phyloP scores from a whole-genome alignment of 2,888 invertebrate genomes.

The Eledona agricola region DNA sequence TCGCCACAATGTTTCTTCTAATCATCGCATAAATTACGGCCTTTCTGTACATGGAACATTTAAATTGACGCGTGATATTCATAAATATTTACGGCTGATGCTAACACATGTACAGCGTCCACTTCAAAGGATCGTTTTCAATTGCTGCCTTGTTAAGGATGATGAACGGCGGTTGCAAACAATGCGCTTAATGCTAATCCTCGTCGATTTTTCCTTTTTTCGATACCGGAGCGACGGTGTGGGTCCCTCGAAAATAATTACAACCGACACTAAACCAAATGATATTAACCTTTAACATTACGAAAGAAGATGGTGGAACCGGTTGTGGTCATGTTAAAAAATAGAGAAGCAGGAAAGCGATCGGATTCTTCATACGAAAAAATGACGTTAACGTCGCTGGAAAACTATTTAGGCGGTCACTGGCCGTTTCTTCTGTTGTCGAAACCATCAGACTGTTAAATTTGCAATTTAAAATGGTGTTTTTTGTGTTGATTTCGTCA shows the following conservation, averaged over 20 bases:
- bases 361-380: slow-evolving; percentile 2
- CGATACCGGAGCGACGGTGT: too few relatives aligned
- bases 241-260: slow-evolving; percentile 13
- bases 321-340: slow-evolving; percentile 9
- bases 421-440: too few relatives aligned
- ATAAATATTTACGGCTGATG: background rate
- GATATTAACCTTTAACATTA: slow-evolving; percentile 17
- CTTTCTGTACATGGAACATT: slow-evolving; percentile 1
- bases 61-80: slow-evolving; percentile 1
- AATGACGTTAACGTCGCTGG: background rate
- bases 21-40: background rate
- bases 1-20: background rate
- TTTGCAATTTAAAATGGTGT: slow-evolving; percentile 12
- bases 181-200: background rate
- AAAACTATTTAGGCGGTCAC: too few relatives aligned
- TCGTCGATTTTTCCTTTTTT: too few relatives aligned
- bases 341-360: slow-evolving; percentile 16
- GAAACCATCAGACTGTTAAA: slow-evolving; percentile 2
- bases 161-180: background rate
- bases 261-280: slow-evolving; percentile 10
- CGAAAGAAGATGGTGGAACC: slow-evolving; percentile 8
- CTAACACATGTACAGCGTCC: slow-evolving; percentile 4
- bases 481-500: slow-evolving; percentile 13
- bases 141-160: slow-evolving; percentile 1
- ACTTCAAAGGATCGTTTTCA: background rate